Evolutionary conservation across 2,888 invertebrate genomes (phyloP), one percentile per base, ranked within the genome.

Genomic region (Cynaeus angustus): DNA sequence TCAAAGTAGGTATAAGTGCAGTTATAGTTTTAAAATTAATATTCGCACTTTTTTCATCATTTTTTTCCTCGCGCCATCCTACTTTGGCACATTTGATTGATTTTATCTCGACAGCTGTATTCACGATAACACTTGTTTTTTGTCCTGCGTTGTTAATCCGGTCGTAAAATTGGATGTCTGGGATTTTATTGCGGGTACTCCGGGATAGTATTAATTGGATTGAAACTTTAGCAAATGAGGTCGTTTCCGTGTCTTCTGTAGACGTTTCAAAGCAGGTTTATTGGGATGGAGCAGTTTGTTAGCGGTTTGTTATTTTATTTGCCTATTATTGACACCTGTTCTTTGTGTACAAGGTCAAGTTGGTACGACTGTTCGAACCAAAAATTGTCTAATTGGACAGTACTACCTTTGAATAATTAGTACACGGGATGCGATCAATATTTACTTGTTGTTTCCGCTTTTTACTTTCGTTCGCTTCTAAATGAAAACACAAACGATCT

Each of bases 41-140:
- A 52, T 52, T 52, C 52, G 13, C 12, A 33, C 13, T 33, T 52
- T 52, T 52, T 46, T 46, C 3, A 1, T n/a, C 52, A 33, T 55
- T 55, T 55, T n/a, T 55, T 55, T 55, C 30, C 1, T 14, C n/a
- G 7, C 16, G 3, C 16, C 53, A 55, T 37, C 53, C 53, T 55
- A 55, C 53, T 38, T 55, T 38, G 53, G 37, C 16, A 55, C 38
- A 38, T 55, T 55, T 55, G 53, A 55, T 55, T 55, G 53, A 55
- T 55, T 21, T 55, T 55, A 55, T 55, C 53, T 55, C 38, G 53
- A 55, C 53, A 52, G 52, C 33, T 12, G 53, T 52, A 38, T 37
- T 55, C 53, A 55, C 12, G 52, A 55, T 55, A 55, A 55, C 53
- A 38, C 13, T 38, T 16, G 9, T 38, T 55, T 55, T n/a, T 55